A percentile compares a stretch with the other conserved stretches of the same genome.
Evolutionary conservation across 2,113 vertebrate species (phyloP).

Genomic region (Leiothrix lutea): DNA sequence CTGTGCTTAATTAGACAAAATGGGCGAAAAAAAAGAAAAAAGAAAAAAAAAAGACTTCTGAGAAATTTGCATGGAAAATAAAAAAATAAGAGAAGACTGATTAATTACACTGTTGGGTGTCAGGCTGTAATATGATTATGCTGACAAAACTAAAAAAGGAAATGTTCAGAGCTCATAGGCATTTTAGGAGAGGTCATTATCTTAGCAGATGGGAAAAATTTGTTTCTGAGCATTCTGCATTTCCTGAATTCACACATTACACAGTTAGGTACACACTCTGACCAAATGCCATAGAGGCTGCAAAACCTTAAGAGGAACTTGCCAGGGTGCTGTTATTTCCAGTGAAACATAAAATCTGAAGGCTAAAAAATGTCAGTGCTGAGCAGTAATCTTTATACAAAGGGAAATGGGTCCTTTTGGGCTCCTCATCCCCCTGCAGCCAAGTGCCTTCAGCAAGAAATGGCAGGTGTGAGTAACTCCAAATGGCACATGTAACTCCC

Average conservation of each 20-base stretch:
- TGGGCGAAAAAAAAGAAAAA: neutral
- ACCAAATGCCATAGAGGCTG: neutral
- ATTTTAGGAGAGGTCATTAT: slow-evolving; percentile 32
- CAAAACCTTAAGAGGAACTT: neutral
- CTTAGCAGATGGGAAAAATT: neutral
- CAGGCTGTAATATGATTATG: slow-evolving; percentile 53
- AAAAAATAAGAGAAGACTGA: neutral
- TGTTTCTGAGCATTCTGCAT: neutral
- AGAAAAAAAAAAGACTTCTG: neutral
- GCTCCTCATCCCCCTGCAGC: accelerated
- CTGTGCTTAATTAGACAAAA: slow-evolving; percentile 26
- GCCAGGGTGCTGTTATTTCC: neutral
- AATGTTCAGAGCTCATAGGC: slow-evolving; percentile 11
- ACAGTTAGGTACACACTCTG: neutral
- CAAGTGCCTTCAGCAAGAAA: neutral
- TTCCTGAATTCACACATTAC: neutral
- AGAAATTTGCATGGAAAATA: neutral
- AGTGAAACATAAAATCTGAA: neutral
- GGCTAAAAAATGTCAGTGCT: neutral
- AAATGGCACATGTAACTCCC: neutral
- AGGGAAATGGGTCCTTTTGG: neutral
- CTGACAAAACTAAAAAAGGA: slow-evolving; percentile 50
- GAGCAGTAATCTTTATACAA: neutral
- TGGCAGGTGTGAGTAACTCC: neutral
- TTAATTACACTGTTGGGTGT: slow-evolving; percentile 45